Percentiles rank a stretch among this genome's conserved stretches.
Conservation (phyloP, 1,140 invertebrate species). For the Philopotamus ludificatus region DNA sequence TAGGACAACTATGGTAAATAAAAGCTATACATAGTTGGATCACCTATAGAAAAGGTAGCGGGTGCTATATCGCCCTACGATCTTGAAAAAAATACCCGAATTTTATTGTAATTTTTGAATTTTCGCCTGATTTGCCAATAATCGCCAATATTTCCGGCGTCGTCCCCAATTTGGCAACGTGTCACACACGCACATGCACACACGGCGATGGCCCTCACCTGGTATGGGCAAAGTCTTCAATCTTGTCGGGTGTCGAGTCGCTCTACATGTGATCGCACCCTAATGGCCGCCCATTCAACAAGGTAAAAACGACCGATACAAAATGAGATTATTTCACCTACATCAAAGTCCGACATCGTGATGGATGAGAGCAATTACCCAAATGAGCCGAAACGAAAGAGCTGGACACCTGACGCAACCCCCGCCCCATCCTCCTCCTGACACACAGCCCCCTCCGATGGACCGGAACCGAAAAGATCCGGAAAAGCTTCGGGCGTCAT, state of each 20-base stretch:
- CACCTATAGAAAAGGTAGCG: no score
- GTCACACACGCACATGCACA: not conserved
- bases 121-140: no score
- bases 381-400: constrained; percentile 38
- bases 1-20: no score
- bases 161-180: not conserved
- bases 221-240: constrained; percentile 38
- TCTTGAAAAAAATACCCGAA: no score
- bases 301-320: constrained; percentile 41
- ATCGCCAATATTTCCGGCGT: no score
- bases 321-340: constrained; percentile 43
- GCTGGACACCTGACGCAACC: constrained; percentile 36
- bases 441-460: not conserved
- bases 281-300: constrained; percentile 29
- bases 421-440: not conserved
- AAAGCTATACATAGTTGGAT: no score
- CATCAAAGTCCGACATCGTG: constrained; percentile 40
- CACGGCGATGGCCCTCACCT: not conserved
- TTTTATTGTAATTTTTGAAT: no score
- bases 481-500: no score
- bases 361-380: constrained; percentile 42
- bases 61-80: no score
- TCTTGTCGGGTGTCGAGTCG: constrained; percentile 23
- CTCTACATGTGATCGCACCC: constrained; percentile 9
- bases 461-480: not conserved